Percentiles rank a stretch among this genome's conserved stretches.
These are phyloP conservation scores for Melanotaenia parkinsoni DNA, from an alignment of 2,797 vertebrate genomes.

Conservation along the genomic window DNA sequence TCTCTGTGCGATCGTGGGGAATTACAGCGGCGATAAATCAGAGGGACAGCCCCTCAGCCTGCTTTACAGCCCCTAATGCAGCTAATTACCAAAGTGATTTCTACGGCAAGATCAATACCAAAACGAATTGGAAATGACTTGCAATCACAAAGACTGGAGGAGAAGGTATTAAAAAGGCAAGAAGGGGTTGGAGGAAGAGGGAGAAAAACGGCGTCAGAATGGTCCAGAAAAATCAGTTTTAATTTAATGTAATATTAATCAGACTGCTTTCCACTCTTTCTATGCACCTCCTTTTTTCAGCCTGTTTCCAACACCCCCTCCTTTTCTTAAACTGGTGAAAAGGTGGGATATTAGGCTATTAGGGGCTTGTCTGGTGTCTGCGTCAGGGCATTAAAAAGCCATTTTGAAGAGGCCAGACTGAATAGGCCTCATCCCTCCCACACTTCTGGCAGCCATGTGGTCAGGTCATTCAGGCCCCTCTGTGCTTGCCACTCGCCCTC, in stretches of 20 bases:
- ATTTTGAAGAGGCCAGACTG: constrained; percentile 97
- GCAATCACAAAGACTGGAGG: constrained; percentile 91
- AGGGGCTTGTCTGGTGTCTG: constrained; percentile 91
- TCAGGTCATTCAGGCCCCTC: constrained; percentile 88
- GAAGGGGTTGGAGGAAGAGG: constrained; percentile 73
- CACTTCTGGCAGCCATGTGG: constrained; percentile 99
- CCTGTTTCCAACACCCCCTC: constrained; percentile 79
- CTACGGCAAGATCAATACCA: constrained; percentile 99
- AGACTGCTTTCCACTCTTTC: constrained; percentile 93
- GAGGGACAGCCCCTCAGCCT: constrained; percentile 97
- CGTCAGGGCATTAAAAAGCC: constrained; percentile 97
- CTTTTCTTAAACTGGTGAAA: constrained; percentile 88
- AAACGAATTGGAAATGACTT: constrained; percentile 99
- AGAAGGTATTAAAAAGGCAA: constrained; percentile 88
- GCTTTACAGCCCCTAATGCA: constrained; percentile 86
- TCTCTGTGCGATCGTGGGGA: constrained; percentile 98
- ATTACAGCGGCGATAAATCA: constrained; percentile 99
- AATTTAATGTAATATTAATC: constrained; percentile 99
- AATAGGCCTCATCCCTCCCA: constrained; percentile 97
- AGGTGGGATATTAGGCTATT: constrained; percentile 88
- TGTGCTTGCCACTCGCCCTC: constrained; percentile 89
- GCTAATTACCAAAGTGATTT: constrained; percentile 99
- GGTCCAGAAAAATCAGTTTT: constrained; percentile 99
- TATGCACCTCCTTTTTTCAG: constrained; percentile 70
- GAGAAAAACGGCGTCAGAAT: constrained; percentile 86